Evolutionary conservation across 1,140 invertebrate genomes (phyloP).

Genomic region (Apis laboriosa): DNA sequence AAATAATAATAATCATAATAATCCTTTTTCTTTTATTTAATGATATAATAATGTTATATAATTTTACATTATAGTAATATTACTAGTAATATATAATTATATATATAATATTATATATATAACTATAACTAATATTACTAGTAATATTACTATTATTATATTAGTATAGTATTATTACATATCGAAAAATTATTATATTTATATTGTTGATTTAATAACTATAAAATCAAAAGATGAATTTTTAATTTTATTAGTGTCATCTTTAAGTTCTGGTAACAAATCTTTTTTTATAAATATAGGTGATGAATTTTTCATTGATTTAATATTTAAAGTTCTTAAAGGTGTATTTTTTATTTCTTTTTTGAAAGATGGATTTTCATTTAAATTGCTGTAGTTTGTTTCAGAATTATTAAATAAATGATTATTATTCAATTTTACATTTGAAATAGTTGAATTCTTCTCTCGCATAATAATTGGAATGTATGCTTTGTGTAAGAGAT

Average conservation of each 20-base stretch:
- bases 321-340: constrained; percentile 65
- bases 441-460: constrained; percentile 8
- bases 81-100: no score
- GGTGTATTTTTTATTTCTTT: constrained; percentile 54
- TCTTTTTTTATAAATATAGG: background rate
- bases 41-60: background rate
- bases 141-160: no score
- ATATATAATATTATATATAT: no score
- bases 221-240: background rate
- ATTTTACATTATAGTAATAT: background rate
- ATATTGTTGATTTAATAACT: background rate
- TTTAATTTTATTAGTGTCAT: background rate
- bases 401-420: constrained; percentile 22
- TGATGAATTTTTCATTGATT: background rate
- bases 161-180: background rate
- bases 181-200: background rate
- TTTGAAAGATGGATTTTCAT: background rate
- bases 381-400: constrained; percentile 7
- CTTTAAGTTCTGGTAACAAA: constrained; percentile 69
- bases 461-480: constrained; percentile 2
- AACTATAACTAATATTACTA: no score
- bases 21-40: background rate
- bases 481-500: constrained; percentile 12
- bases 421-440: constrained; percentile 15
- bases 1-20: background rate